phyloP scores from a whole-genome alignment of 2,888 invertebrate genomes.

The Atrina japonica region DNA sequence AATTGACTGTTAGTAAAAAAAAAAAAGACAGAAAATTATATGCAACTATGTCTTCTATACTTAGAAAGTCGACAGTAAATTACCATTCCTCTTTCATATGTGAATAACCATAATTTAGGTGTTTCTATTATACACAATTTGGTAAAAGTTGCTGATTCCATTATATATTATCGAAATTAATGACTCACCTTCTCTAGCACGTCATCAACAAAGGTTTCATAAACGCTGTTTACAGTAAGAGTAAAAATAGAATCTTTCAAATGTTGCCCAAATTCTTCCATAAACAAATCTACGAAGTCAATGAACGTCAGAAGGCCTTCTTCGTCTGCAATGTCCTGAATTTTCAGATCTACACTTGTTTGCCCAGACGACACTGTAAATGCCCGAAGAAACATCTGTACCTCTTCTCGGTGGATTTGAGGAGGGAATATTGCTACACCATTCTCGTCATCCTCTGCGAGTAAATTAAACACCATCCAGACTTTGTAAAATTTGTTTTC shows the following conservation, averaged over 20 bases:
- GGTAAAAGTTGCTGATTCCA: no score
- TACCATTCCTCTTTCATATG: no score
- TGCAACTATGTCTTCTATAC: no score
- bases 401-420: constrained; percentile 69
- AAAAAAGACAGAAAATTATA: no score
- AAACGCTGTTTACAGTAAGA: constrained; percentile 29
- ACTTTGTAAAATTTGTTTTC: constrained; percentile 82
- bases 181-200: constrained; percentile 59
- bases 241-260: constrained; percentile 9
- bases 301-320: constrained; percentile 9
- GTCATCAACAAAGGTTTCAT: constrained; percentile 52
- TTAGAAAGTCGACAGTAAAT: no score
- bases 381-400: constrained; percentile 11
- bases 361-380: constrained; percentile 27
- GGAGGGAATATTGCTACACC: constrained; percentile 61
- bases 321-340: neutral
- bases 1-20: no score
- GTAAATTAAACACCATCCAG: constrained; percentile 87
- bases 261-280: neutral
- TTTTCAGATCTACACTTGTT: neutral
- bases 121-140: no score
- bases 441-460: constrained; percentile 85
- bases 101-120: no score
- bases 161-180: no score
- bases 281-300: constrained; percentile 15